phyloP scores from a whole-genome alignment of 2,888 invertebrate genomes.

The Parnassius smintheus region DNA sequence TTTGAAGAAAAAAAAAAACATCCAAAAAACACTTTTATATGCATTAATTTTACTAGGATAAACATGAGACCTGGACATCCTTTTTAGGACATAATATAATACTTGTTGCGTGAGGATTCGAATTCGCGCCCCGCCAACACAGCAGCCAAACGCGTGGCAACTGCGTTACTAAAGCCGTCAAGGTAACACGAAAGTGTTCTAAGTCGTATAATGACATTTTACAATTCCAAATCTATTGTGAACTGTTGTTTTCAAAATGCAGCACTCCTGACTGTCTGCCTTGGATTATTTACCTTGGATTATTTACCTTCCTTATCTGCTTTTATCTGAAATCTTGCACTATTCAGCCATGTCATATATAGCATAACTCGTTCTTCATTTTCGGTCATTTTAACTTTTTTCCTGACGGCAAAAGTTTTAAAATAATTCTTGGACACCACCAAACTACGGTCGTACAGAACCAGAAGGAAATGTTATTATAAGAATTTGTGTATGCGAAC shows the following conservation, averaged over 20 bases:
- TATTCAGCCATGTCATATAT: slow-evolving; percentile 97
- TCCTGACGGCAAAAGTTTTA: slow-evolving; percentile 81
- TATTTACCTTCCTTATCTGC: slow-evolving; percentile 75
- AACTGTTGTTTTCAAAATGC: slow-evolving; percentile 90
- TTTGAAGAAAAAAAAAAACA: no score
- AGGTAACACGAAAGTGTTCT: no score
- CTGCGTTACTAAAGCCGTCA: no score
- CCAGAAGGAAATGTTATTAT: slow-evolving; percentile 77
- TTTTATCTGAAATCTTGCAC: slow-evolving; percentile 92
- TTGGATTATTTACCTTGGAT: slow-evolving; percentile 97
- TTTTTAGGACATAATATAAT: no score
- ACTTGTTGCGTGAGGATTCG: no score
- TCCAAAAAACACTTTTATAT: no score
- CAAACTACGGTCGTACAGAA: slow-evolving; percentile 81
- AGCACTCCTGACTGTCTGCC: slow-evolving; percentile 96
- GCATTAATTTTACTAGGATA: no score
- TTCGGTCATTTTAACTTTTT: slow-evolving; percentile 86
- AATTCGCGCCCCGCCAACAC: no score
- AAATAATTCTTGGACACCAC: slow-evolving; percentile 80
- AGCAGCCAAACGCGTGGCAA: no score
- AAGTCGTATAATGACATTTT: slow-evolving; percentile 77
- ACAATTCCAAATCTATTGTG: slow-evolving; percentile 93
- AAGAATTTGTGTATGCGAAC: no score
- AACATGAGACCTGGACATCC: no score
- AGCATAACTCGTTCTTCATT: no score